Evolutionary conservation across 2,113 vertebrate genomes (phyloP).

Genomic region (Mesitornis unicolor): DNA sequence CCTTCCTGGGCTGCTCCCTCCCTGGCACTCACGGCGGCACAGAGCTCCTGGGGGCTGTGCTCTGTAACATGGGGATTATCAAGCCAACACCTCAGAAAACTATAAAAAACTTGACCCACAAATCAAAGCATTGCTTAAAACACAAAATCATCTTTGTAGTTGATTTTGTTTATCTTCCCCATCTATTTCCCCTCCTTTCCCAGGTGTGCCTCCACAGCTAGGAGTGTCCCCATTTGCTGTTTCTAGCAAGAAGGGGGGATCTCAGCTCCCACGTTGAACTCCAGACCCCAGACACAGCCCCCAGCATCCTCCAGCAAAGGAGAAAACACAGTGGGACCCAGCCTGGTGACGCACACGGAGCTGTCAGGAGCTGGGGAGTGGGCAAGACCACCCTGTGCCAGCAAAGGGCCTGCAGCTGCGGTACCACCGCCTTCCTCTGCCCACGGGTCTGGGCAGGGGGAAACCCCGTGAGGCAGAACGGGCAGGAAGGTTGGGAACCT

Average conservation of each 20-base stretch:
- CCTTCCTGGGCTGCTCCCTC: neutral
- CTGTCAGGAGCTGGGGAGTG: neutral
- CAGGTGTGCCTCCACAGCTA: neutral
- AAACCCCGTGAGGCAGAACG: neutral
- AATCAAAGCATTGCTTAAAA: neutral
- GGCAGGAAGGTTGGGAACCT: neutral
- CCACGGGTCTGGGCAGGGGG: accelerated
- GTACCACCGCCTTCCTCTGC: neutral
- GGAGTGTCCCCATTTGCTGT: neutral
- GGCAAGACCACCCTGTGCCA: accelerated
- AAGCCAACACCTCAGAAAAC: neutral
- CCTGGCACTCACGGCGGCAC: accelerated
- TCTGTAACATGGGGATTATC: neutral
- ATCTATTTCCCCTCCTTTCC: neutral
- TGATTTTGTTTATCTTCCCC: neutral
- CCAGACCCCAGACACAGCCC: accelerated
- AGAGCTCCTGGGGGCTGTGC: accelerated
- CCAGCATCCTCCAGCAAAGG: neutral
- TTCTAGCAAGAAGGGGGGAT: neutral
- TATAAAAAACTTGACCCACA: accelerated
- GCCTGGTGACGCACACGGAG: accelerated
- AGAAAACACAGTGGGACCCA: neutral
- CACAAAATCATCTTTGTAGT: accelerated
- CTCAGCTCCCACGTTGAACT: neutral
- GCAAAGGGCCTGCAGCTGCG: neutral